Evolutionary conservation across 2,888 invertebrate genomes (phyloP).

Genomic region (Mamestra brassicae): DNA sequence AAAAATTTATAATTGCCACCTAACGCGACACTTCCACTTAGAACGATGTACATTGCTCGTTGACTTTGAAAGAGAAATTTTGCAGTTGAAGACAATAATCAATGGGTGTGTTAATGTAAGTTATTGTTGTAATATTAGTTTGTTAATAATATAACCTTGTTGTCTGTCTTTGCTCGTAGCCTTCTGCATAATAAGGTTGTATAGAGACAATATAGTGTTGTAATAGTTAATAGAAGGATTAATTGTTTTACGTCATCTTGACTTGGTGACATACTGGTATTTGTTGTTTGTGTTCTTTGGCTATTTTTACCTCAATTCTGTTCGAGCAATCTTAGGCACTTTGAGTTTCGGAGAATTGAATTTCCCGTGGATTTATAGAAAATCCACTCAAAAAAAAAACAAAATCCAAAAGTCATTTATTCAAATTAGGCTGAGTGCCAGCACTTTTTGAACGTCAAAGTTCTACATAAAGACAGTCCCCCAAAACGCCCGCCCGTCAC

Average conservation of each 20-base stretch:
- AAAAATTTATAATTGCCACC: conserved; percentile 58
- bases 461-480: no score
- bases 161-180: conserved; percentile 69
- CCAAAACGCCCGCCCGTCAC: no score
- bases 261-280: conserved; percentile 8
- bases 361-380: no score
- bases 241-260: conserved; percentile 24
- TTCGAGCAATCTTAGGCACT: background rate
- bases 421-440: no score
- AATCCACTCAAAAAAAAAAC: no score
- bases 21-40: conserved; percentile 19
- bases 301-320: background rate
- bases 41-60: conserved; percentile 38
- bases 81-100: conserved; percentile 16
- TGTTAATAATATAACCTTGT: conserved; percentile 74
- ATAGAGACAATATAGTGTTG: conserved; percentile 73
- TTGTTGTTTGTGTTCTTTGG: background rate
- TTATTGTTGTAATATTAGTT: conserved; percentile 25
- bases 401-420: no score
- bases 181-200: conserved; percentile 74
- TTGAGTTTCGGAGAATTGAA: no score
- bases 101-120: conserved; percentile 33
- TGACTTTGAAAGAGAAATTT: conserved; percentile 11
- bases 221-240: conserved; percentile 51
- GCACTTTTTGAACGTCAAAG: no score